Evolutionary conservation across 2,113 vertebrate species (phyloP), one percentile per base, ranked within the genome.

Genomic region (Vanacampus margaritifer): DNA sequence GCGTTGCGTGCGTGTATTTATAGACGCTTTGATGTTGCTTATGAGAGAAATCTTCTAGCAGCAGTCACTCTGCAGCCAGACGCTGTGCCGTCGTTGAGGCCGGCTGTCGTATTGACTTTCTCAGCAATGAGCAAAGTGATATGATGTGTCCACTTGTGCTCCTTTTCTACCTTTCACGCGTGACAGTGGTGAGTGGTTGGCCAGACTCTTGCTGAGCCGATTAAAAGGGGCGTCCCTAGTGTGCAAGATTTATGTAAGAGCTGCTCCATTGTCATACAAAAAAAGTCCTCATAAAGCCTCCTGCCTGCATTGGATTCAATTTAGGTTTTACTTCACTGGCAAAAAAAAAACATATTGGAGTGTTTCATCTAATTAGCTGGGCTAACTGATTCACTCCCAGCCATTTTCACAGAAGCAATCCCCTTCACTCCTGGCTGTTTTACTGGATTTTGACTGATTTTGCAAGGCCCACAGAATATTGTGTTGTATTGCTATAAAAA

Each of bases 21-120:
- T 84, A 81, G 84, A 76, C 65, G 74, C 81, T 87, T 85, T 88
- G 86, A 84, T 85, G 85, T 65, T 75, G 77, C 74, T 85, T 72
- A 73, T 83, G 72, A 79, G 65, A 54, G 60, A 78, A 82, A 77
- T 72, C 76, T 87, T 80, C 68, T 68, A 64, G 46, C 78, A 74
- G 13, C 35, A 66, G 9, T 83, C 81, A 77, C 53, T 81, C 68
- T 68, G 53, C 57, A 56, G 64, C 41, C 63, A 50, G 64, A 72
- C 60, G 62, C 61, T 1, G 66, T 67, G 75, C 72, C 19, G 23
- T 53, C 61, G 58, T 51, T 56, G 60, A 76, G 59, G 23, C 51
- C 73, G 76, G 66, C 61, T 65, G 74, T 75, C 71, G 58, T 37
- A 41, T 71, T 79, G 62, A 56, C 12, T 71, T 72, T 74, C n/a